Evolutionary conservation across 2,113 vertebrate species (phyloP), one percentile per base, ranked within the genome.

Genomic region (Nannobrachium achirus): DNA sequence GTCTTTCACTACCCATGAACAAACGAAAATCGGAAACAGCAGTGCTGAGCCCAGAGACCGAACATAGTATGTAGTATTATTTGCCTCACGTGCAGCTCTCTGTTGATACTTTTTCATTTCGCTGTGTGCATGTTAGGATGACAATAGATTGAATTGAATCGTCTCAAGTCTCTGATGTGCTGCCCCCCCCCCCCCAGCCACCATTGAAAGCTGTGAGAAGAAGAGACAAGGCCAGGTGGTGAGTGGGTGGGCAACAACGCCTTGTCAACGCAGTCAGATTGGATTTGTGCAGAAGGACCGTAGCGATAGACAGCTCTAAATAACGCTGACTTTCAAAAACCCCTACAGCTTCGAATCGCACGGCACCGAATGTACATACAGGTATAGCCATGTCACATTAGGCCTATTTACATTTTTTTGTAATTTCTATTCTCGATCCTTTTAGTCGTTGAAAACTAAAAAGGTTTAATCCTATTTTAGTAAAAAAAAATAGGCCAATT

Each of bases 251-350:
- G 66, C 69, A 58, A 78, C 71, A 82, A 69, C 73, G 79, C 66
- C 70, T 82, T 83, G 71, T 83, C 84, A 86, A 71, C 71, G 68
- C 53, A 69, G 69, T 77, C 71, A 66, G 74, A 13, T 72, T 44
- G 69, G 67, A 81, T 81, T 79, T 76, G 73, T 66, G 60, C 73
- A 59, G 64, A 45, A 55, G 53, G 48, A 85, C 69, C 81, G 80
- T 72, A 63, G 56, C 61, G 39, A 46, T 51, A 55, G 57, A 69
- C 58, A 66, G 69, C 46, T 67, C 20, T 3, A 8, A 58, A 44
- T 44, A 75, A 67, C 57, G 69, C n/a, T 42, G 56, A 67, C 40
- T 65, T 65, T 11, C 40, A 70, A 33, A 33, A 50, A 11, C 52
- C 44, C 66, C 40, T 44, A 25, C 45, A 40, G 48, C 45, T 33